Evolutionary conservation across 2,113 vertebrate species (phyloP).

Genomic region (Emydocephalus ijimae): DNA sequence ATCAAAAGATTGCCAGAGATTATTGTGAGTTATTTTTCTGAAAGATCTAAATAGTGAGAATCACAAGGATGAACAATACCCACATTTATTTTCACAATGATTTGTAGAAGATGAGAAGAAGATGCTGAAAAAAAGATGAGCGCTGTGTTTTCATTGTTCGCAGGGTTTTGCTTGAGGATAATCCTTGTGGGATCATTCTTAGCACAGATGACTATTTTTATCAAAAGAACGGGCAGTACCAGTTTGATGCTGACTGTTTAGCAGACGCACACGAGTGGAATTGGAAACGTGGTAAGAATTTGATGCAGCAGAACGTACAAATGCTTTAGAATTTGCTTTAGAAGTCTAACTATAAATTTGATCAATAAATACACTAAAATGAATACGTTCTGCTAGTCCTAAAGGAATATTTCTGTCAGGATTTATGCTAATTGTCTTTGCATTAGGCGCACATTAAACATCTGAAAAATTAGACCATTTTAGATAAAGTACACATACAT

Average conservation of each 20-base stretch:
- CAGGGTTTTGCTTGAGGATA: slow-evolving; percentile 85
- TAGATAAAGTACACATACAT: not conserved
- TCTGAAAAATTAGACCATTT: not conserved
- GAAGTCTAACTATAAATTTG: not conserved
- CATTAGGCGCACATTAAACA: not conserved
- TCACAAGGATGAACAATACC: not conserved
- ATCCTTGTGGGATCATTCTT: slow-evolving; percentile 81
- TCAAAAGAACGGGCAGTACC: slow-evolving; percentile 76
- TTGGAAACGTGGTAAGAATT: slow-evolving; percentile 81
- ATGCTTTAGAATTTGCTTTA: not conserved
- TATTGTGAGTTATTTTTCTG: not conserved
- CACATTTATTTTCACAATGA: not conserved
- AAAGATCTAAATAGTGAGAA: not conserved
- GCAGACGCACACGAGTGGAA: slow-evolving; percentile 94
- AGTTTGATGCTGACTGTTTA: slow-evolving; percentile 75
- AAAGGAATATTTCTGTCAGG: not conserved
- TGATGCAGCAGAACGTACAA: slow-evolving; percentile 5
- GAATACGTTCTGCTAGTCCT: not conserved
- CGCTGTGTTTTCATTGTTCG: slow-evolving; percentile 24
- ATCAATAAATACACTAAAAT: not conserved
- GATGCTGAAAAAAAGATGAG: not conserved
- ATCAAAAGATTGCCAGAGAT: not conserved
- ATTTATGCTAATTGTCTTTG: not conserved
- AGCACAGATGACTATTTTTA: slow-evolving; percentile 92
- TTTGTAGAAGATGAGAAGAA: not conserved